phyloP scores from a whole-genome alignment of 2,797 vertebrate genomes.

The Pygocentrus nattereri region DNA sequence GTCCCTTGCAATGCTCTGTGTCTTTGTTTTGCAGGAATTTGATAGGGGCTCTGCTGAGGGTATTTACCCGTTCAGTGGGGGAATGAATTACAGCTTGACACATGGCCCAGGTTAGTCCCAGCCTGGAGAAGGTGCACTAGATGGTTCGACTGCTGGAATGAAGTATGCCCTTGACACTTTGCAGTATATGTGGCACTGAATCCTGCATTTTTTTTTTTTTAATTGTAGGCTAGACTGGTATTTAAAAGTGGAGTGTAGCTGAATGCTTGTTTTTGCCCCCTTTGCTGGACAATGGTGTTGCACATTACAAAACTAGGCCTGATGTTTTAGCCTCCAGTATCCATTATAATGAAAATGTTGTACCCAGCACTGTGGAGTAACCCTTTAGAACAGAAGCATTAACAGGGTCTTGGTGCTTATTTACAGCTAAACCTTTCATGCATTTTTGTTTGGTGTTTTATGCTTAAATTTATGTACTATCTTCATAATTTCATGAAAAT shows the following conservation, averaged over 20 bases:
- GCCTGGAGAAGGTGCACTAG: constrained; percentile 29
- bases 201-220: neutral
- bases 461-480: constrained; percentile 21
- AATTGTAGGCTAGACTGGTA: neutral
- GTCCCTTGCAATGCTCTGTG: constrained; percentile 71
- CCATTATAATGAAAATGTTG: neutral
- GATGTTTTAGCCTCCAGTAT: too few relatives aligned
- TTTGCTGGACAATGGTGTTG: neutral
- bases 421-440: neutral
- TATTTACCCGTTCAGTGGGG: constrained; percentile 67
- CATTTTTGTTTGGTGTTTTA: neutral
- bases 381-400: neutral
- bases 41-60: constrained; percentile 67
- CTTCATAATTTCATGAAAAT: constrained; percentile 49
- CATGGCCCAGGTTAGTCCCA: constrained; percentile 55
- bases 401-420: neutral
- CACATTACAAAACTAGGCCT: neutral
- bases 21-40: constrained; percentile 67
- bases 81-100: constrained; percentile 52
- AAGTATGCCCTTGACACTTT: constrained; percentile 11
- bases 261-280: too few relatives aligned
- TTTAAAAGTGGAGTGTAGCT: neutral
- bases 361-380: neutral
- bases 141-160: constrained; percentile 13
- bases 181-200: neutral